phyloP scores from a whole-genome alignment of 2,888 invertebrate species.

The Drosophila neutralis region DNA sequence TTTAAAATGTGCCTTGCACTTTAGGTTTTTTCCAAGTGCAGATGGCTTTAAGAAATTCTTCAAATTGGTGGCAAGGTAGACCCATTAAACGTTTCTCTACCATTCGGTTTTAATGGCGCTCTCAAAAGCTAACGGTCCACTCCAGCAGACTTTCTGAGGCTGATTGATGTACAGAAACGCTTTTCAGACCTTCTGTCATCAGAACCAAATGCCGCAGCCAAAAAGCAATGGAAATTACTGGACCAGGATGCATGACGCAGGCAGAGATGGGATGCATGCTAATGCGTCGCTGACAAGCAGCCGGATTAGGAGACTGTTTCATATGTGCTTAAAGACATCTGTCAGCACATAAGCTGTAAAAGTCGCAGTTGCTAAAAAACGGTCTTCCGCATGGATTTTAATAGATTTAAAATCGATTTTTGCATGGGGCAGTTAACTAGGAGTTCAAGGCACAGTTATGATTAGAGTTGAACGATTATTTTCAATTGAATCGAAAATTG shows the following conservation, averaged over 20 bases:
- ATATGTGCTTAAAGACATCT: not conserved
- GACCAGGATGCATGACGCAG: conserved; percentile 2
- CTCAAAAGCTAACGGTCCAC: conserved; percentile 18
- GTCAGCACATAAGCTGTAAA: not conserved
- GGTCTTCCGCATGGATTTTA: not conserved
- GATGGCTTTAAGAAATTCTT: conserved; percentile 34
- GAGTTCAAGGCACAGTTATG: not conserved
- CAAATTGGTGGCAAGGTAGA: conserved; percentile 37
- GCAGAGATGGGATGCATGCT: conserved; percentile 23
- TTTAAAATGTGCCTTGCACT: not conserved
- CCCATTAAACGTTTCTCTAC: conserved; percentile 2
- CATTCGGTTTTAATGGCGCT: conserved; percentile 30
- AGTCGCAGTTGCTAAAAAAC: not conserved
- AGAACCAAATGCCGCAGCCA: conserved; percentile 5
- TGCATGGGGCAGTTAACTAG: too few relatives aligned
- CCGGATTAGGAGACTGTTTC: conserved; percentile 7
- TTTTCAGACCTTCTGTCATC: conserved; percentile 16
- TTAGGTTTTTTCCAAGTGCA: not conserved
- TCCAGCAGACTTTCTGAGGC: conserved; percentile 13
- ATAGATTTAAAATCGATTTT: not conserved
- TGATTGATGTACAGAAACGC: conserved; percentile 8
- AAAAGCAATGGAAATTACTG: conserved; percentile 16
- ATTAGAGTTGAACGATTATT: not conserved
- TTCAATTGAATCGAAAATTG: not conserved
- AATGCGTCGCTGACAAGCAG: conserved; percentile 16